Evolutionary conservation across 2,113 vertebrate genomes (phyloP), one percentile per base, ranked within the genome.

Genomic region (Oostethus manadensis): DNA sequence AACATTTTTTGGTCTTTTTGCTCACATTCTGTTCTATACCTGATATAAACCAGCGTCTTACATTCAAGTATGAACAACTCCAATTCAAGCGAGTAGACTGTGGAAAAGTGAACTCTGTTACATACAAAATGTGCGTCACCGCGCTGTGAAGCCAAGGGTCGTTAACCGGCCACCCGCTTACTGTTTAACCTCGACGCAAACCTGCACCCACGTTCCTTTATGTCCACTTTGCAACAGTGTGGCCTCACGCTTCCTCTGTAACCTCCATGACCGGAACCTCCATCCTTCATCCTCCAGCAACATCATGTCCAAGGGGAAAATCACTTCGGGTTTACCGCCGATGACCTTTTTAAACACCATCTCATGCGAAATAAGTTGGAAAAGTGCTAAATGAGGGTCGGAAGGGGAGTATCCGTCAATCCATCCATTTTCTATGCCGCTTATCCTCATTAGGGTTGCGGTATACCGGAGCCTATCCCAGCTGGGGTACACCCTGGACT

Each of bases 81-180:
- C 18, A 17, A 4, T 40, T 2, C 1, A 18, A 51, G 18, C 17
- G 1, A 44, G 47, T 18, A 11, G 13, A 13, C 10, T 20, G 48
- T 42, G 1, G 11, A 60, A 21, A 23, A 23, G 18, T 60, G 51
- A 54, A 54, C 57, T 51, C 21, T 56, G 64, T 56, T 51, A 50
- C 38, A 38, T 29, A 20, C 54, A 11, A 57, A 18, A 46, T 56
- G 60, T 75, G 66, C 66, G 71, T 83, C 78, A 76, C 51, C 23
- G 23, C 58, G 56, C 43, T 53, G 15, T 43, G 29, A 62, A 56
- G 59, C 58, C n/a, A 51, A 5, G 6, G 74, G 64, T 76, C 74
- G 64, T 56, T 73, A 50, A 68, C 75, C 72, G 51, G 22, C 42
- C 38, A 15, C 20, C 15, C 35, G 42, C 58, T 60, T 42, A 35